Percentiles rank a stretch among this genome's conserved stretches.
These are phyloP conservation scores for Diachrysia chrysitis DNA, from an alignment of 2,888 invertebrate species.

Conservation along the genomic window DNA sequence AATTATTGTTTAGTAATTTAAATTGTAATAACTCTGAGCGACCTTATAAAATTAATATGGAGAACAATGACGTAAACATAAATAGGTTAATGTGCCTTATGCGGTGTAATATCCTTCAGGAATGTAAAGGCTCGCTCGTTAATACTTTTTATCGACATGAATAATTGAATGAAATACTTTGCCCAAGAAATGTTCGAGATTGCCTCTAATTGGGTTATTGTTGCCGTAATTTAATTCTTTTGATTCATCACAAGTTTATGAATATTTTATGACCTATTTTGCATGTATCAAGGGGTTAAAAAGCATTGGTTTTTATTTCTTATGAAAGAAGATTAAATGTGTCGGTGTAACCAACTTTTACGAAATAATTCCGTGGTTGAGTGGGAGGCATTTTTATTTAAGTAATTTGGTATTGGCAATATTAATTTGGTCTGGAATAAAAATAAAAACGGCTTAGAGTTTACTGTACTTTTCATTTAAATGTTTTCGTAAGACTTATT, in stretches of 20 bases:
- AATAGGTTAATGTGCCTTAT: constrained; percentile 47
- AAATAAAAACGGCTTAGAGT: no score
- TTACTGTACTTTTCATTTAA: no score
- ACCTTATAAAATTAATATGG: no score
- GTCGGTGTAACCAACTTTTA: background rate
- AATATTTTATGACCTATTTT: constrained; percentile 41
- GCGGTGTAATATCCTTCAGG: constrained; percentile 11
- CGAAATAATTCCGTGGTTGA: background rate
- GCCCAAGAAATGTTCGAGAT: constrained; percentile 37
- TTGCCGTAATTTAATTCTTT: constrained; percentile 45
- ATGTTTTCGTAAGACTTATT: no score
- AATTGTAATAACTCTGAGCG: no score
- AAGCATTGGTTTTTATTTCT: constrained; percentile 1
- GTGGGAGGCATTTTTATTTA: background rate
- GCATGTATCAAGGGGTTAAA: constrained; percentile 14
- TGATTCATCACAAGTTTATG: constrained; percentile 43
- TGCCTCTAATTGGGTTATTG: constrained; percentile 55
- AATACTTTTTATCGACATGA: constrained; percentile 42
- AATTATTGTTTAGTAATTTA: no score
- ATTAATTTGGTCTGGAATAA: no score
- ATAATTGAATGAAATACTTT: constrained; percentile 48
- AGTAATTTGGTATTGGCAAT: no score
- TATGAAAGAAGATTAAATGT: background rate
- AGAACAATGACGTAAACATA: constrained; percentile 46
- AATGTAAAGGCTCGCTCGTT: constrained; percentile 28